phyloP scores from a whole-genome alignment of 2,888 invertebrate genomes.

The Eurois occulta region DNA sequence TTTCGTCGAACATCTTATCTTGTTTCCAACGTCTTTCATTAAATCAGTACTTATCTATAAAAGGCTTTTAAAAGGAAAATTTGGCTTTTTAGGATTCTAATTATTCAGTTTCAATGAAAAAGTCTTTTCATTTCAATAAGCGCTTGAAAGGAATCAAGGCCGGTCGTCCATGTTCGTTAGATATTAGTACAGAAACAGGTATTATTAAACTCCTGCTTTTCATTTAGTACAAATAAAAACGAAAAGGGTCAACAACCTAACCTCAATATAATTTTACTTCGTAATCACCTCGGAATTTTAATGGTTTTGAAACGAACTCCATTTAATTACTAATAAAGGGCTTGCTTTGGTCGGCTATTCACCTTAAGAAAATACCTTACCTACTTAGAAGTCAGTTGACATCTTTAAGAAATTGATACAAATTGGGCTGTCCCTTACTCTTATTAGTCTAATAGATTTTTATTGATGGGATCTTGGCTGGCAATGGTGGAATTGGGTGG shows the following conservation, averaged over 20 bases:
- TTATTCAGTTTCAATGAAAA: conserved; percentile 31
- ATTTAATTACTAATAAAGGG: conserved; percentile 23
- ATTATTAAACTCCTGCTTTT: not conserved
- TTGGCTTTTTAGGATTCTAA: conserved; percentile 16
- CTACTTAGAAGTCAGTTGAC: conserved; percentile 17
- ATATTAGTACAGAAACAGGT: not conserved
- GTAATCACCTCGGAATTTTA: conserved; percentile 38
- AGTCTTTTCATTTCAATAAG: conserved; percentile 24
- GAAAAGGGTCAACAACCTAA: conserved; percentile 9
- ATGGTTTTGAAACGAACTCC: conserved; percentile 39
- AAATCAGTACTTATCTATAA: conserved; percentile 8
- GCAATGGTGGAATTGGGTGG: conserved; percentile 29
- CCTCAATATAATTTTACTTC: conserved; percentile 1
- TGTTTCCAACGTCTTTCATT: conserved; percentile 24
- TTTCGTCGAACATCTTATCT: conserved; percentile 7
- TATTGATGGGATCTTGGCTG: conserved; percentile 33
- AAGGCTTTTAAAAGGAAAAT: conserved; percentile 22
- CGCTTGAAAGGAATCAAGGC: conserved; percentile 7
- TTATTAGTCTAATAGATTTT: conserved; percentile 53
- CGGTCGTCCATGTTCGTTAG: not conserved
- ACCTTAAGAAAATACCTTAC: conserved; percentile 30
- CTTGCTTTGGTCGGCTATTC: conserved; percentile 24
- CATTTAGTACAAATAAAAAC: conserved; percentile 4
- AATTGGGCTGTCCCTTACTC: conserved; percentile 45
- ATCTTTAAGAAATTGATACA: conserved; percentile 51